Evolutionary conservation across 2,888 invertebrate genomes (phyloP).

Genomic region (Euspilapteryx auroguttella): DNA sequence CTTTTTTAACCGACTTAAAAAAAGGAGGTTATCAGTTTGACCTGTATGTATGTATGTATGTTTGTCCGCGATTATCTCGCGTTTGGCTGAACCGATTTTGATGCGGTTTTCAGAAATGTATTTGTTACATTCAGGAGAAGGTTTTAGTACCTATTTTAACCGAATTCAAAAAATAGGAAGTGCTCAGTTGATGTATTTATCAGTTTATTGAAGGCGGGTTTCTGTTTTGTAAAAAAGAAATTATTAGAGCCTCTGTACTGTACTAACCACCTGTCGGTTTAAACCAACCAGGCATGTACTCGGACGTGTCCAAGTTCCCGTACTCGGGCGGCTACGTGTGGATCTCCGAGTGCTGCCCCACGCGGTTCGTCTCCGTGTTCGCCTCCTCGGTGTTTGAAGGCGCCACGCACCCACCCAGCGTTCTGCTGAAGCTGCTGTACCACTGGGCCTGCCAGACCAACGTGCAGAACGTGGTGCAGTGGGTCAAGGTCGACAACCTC

Average conservation of each 20-base stretch:
- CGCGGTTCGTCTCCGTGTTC: conserved; percentile 84
- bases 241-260: conserved; percentile 1
- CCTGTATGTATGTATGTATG: no score
- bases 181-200: no score
- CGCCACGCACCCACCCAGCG: conserved; percentile 81
- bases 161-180: no score
- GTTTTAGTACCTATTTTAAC: no score
- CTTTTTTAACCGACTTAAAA: no score
- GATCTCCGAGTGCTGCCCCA: conserved; percentile 87
- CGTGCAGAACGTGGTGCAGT: conserved; percentile 84
- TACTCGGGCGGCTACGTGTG: conserved; percentile 90
- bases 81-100: no score
- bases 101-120: no score
- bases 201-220: no score
- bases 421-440: conserved; percentile 81
- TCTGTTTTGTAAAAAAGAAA: no score
- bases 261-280: background rate
- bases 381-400: conserved; percentile 86
- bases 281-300: conserved; percentile 76
- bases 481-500: conserved; percentile 72
- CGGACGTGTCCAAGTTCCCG: conserved; percentile 81
- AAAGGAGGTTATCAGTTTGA: no score
- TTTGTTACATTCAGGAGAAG: no score
- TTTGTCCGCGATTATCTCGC: no score
- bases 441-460: conserved; percentile 93